phyloP scores from a whole-genome alignment of 2,113 vertebrate genomes.

The Dolichallabes microphthalmus region DNA sequence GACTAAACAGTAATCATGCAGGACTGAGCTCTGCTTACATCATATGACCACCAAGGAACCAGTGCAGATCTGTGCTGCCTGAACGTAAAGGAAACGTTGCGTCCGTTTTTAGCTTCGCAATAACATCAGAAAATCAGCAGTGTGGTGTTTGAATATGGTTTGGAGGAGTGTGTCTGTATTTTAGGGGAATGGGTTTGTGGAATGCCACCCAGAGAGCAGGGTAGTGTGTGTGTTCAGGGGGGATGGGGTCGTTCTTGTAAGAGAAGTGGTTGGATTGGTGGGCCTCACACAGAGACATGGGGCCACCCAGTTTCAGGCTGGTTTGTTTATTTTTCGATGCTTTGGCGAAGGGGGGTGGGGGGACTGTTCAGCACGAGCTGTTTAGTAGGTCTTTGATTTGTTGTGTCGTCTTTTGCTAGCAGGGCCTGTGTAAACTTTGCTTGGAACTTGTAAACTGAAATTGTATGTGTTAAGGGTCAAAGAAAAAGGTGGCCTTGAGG shows the following conservation, averaged over 20 bases:
- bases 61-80: slow-evolving; percentile 6
- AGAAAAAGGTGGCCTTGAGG: slow-evolving; percentile 49
- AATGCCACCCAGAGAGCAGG: slow-evolving; percentile 76
- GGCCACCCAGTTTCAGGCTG: slow-evolving; percentile 76
- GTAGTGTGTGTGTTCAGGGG: slow-evolving; percentile 46
- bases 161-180: slow-evolving; percentile 30
- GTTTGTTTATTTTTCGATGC: slow-evolving; percentile 78
- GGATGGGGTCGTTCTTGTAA: slow-evolving; percentile 67
- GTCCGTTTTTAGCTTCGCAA: slow-evolving; percentile 33
- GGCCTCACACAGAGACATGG: slow-evolving; percentile 76
- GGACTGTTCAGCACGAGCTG: slow-evolving; percentile 68
- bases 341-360: slow-evolving; percentile 64
- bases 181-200: slow-evolving; percentile 54
- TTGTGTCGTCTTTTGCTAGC: slow-evolving; percentile 68
- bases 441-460: slow-evolving; percentile 62
- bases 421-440: slow-evolving; percentile 67
- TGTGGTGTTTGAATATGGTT: slow-evolving; percentile 31
- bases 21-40: background rate
- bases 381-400: slow-evolving; percentile 78
- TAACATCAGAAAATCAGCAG: slow-evolving; percentile 33
- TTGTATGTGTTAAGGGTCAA: slow-evolving; percentile 51
- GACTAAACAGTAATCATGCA: background rate
- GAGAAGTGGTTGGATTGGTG: slow-evolving; percentile 76
- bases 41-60: slow-evolving; percentile 1
- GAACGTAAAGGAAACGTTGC: slow-evolving; percentile 5